Evolutionary conservation across 2,888 invertebrate species (phyloP).

Genomic region (Clanis bilineata): DNA sequence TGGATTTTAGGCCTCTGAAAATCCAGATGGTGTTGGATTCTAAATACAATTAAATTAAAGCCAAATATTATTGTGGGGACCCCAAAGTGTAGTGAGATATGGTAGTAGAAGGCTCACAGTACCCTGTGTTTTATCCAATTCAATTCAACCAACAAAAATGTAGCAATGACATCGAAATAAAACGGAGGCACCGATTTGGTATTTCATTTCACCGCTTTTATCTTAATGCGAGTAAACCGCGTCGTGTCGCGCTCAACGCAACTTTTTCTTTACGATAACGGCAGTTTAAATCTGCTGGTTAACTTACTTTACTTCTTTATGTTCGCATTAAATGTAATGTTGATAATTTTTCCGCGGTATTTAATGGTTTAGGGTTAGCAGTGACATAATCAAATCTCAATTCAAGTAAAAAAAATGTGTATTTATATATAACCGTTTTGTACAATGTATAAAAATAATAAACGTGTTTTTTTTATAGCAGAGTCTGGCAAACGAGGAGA

Average conservation of each 20-base stretch:
- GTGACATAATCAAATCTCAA: background rate
- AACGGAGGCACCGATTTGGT: conserved; percentile 48
- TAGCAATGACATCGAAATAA: conserved; percentile 6
- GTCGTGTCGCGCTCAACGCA: background rate
- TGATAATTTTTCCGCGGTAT: conserved; percentile 14
- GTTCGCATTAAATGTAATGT: conserved; percentile 41
- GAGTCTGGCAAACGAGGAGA: no score
- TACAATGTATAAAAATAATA: no score
- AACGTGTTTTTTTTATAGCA: no score
- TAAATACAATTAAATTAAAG: no score
- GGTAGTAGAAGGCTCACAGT: background rate
- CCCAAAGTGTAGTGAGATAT: no score
- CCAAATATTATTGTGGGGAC: no score
- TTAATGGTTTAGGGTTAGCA: background rate
- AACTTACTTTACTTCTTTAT: conserved; percentile 52
- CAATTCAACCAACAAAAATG: conserved; percentile 6
- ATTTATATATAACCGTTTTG: background rate
- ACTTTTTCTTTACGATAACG: conserved; percentile 14
- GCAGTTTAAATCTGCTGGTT: conserved; percentile 12
- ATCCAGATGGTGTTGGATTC: no score
- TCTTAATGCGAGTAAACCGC: conserved; percentile 10
- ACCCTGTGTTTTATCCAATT: background rate
- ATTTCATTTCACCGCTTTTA: conserved; percentile 49
- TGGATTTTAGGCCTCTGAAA: no score
- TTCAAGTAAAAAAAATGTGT: background rate